Conservation (phyloP, 1,140 invertebrate genomes). For the Pantala flavescens region DNA sequence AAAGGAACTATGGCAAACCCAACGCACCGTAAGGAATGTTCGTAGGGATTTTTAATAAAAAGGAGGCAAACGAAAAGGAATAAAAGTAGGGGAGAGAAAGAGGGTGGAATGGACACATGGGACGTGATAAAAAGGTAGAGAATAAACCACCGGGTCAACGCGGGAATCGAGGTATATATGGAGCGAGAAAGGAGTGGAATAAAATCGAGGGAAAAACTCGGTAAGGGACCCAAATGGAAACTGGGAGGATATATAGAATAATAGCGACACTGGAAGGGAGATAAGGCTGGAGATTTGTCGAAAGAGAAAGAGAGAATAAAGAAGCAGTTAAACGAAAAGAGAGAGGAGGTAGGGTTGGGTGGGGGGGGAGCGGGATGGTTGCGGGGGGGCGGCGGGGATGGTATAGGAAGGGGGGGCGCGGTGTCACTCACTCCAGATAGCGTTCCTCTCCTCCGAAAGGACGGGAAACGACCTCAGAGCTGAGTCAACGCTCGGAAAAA, state of each 20-base stretch:
- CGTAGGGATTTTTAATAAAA: too few species aligned
- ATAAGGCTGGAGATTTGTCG: neutral
- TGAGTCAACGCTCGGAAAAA: slow-evolving; percentile 4
- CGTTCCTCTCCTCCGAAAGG: neutral
- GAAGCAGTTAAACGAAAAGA: neutral
- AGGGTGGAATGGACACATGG: too few species aligned
- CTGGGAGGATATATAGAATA: neutral
- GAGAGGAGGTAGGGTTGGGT: neutral
- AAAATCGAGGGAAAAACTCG: neutral
- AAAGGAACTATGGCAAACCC: too few species aligned
- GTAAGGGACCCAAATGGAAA: neutral
- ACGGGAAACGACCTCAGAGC: neutral
- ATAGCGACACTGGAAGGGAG: neutral
- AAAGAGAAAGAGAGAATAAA: neutral
- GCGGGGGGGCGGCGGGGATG: neutral
- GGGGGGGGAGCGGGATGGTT: neutral
- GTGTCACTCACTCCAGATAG: neutral
- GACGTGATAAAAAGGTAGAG: too few species aligned
- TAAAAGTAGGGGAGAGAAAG: too few species aligned
- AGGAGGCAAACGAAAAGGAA: too few species aligned
- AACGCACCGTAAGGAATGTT: too few species aligned
- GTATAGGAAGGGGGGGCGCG: neutral
- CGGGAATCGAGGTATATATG: neutral
- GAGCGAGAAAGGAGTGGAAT: neutral
- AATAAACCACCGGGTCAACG: too few species aligned